Evolutionary conservation across 2,113 vertebrate genomes (phyloP), one percentile per base, ranked within the genome.

Genomic region (Tragulus kanchil): DNA sequence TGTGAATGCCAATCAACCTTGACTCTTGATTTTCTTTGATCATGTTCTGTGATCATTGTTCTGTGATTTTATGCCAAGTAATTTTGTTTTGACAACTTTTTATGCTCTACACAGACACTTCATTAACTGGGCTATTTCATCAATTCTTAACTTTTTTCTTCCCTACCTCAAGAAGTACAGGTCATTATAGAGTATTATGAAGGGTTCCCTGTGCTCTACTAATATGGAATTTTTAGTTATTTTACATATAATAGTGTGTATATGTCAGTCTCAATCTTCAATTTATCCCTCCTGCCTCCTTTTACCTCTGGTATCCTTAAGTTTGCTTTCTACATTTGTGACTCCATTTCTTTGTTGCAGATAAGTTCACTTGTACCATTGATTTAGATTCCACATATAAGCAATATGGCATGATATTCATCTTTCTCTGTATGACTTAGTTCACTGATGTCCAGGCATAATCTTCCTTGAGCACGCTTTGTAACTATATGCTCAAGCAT

Each of bases 61-160:
- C 67, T 96, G 59, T 96, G 93, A 92, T 89, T 97, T 93, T 93
- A 81, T 85, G 91, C 90, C 78, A 82, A 83, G 78, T 89, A 93
- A 82, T 81, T 85, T 94, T 85, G 86, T 83, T 64, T 87, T 11
- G 45, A 90, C 77, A 93, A 79, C 58, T 82, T 69, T 62, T 93
- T 52, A 25, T 85, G 52, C 82, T 77, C 19, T 69, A 77, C 45
- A 56, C 4, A 91, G 19, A 31, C 7, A 77, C 62, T 83, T 71
- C 16, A 87, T 84, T 87, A 61, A 42, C 28, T 45, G 19, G 2
- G 12, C 26, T 56, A 61, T 7, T 78, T 89, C 19, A 78, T 14
- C 36, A 50, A 69, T 48, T 73, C 42, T 82, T 82, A 88, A 59
- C 48, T 36, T 61, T 82, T 65, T 21, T n/a, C 2, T 0, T 21